These are phyloP conservation scores for Caiman crocodilus DNA, from an alignment of 2,797 vertebrate genomes.

Conservation along the genomic window DNA sequence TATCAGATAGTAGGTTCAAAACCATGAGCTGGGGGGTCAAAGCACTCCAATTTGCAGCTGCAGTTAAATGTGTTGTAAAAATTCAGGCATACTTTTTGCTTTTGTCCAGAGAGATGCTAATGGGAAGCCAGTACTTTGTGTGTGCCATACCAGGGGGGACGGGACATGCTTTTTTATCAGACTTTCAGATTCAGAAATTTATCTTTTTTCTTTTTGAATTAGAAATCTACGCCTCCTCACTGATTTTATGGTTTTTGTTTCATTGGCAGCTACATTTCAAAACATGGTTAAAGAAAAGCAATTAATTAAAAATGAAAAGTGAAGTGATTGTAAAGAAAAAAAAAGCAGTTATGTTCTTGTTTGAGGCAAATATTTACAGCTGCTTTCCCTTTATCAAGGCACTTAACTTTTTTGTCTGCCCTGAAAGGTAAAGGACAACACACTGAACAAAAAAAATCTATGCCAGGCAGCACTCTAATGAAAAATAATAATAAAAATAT, in stretches of 20 bases:
- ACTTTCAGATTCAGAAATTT: background rate
- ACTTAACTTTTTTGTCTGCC: too few relatives aligned
- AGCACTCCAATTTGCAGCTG: background rate
- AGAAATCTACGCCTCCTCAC: background rate
- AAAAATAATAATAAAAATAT: background rate
- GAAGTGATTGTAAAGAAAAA: background rate
- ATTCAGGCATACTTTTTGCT: background rate
- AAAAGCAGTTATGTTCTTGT: background rate
- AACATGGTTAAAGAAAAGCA: background rate
- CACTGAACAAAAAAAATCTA: background rate
- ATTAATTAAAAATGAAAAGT: background rate
- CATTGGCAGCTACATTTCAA: background rate
- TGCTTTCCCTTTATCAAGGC: background rate
- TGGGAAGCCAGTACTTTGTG: background rate
- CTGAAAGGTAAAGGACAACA: too few relatives aligned
- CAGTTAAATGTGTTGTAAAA: background rate
- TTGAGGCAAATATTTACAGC: background rate
- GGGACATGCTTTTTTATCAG: background rate
- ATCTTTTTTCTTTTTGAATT: constrained; percentile 18
- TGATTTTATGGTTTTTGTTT: background rate
- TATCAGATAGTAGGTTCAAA: background rate
- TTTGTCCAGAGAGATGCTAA: background rate
- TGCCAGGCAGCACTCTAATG: background rate
- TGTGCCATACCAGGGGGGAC: background rate
- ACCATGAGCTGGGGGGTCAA: background rate